These are phyloP conservation scores for Hassar affinis DNA, from an alignment of 2,113 vertebrate species.

Conservation along the genomic window DNA sequence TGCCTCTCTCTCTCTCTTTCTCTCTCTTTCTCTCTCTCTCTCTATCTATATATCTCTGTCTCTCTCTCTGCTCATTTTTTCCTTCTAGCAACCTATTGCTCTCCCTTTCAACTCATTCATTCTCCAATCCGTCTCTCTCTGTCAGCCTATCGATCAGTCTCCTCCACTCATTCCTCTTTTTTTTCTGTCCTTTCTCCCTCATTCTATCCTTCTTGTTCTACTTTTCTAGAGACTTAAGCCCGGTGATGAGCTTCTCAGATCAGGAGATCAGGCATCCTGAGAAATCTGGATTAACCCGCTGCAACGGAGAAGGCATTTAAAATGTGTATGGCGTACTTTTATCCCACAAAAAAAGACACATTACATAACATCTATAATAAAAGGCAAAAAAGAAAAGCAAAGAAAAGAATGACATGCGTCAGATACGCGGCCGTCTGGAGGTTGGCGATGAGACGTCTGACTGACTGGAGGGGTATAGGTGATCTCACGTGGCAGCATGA, in stretches of 20 bases:
- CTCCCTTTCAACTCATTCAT: conserved; percentile 48
- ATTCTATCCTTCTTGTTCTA: conserved; percentile 17
- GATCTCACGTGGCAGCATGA: not conserved
- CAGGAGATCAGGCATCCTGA: not conserved
- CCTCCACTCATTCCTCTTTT: conserved; percentile 41
- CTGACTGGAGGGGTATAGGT: not conserved
- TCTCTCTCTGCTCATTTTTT: conserved; percentile 34
- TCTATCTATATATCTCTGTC: conserved; percentile 48
- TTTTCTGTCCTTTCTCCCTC: conserved; percentile 49
- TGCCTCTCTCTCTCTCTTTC: conserved; percentile 47
- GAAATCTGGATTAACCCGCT: conserved; percentile 11
- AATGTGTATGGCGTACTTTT: not conserved
- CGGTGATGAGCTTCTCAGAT: not conserved
- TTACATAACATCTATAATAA: conserved; percentile 26
- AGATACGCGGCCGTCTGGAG: not conserved
- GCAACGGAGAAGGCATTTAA: not conserved
- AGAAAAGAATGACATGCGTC: not conserved
- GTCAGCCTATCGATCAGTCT: conserved; percentile 49
- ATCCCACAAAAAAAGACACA: not conserved
- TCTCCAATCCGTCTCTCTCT: conserved; percentile 55
- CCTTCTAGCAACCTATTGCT: conserved; percentile 38
- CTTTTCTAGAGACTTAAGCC: conserved; percentile 47
- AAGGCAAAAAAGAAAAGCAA: not conserved
- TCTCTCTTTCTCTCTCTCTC: not conserved
- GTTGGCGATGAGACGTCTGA: not conserved